Evolutionary conservation across 2,113 vertebrate genomes (phyloP), one percentile per base, ranked within the genome.

Genomic region (Sceloporus tristichus): DNA sequence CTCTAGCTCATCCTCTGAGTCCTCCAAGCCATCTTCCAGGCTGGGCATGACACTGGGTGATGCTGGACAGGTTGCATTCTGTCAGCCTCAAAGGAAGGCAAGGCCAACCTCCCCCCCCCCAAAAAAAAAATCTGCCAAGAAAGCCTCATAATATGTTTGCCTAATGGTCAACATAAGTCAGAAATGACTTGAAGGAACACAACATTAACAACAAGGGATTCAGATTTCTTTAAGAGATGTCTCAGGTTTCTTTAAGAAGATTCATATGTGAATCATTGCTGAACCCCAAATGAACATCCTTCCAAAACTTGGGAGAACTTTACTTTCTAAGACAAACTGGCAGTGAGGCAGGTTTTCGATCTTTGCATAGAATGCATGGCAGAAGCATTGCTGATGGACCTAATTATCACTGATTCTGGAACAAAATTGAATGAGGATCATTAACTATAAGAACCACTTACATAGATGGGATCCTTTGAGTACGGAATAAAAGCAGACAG

Each of bases 231-330:
- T 88, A 81, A 85, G 18, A 66, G 53, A 71, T n/a, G 53, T 65
- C 25, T 62, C 59, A 62, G 59, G 16, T 62, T 62, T 18, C 59
- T 62, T 18, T 88, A 81, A 85, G 18, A 66, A 90, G 54, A 10
- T 76, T 82, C 48, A 82, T 85, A 90, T 48, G 0, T 54, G 79
- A 91, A 85, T 74, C 77, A 73, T n/a, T 89, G 76, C 56, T 79
- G 48, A 48, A 91, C 62, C 34, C 5, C 75, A 91, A 90, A 83
- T 75, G 68, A 7, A 89, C 90, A 84, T 66, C 6, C 76, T 23
- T 78, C 56, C 81, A 74, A 21, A 65, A 1, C 80, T 65, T 27
- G 38, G 19, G 9, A 88, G 14, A 82, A 11, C 1, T 90, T 89
- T 25, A 48, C 82, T 87, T 62, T 25, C 70, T 6, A 40, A 80